phyloP scores from a whole-genome alignment of 2,113 vertebrate genomes.

The Clupea harengus region DNA sequence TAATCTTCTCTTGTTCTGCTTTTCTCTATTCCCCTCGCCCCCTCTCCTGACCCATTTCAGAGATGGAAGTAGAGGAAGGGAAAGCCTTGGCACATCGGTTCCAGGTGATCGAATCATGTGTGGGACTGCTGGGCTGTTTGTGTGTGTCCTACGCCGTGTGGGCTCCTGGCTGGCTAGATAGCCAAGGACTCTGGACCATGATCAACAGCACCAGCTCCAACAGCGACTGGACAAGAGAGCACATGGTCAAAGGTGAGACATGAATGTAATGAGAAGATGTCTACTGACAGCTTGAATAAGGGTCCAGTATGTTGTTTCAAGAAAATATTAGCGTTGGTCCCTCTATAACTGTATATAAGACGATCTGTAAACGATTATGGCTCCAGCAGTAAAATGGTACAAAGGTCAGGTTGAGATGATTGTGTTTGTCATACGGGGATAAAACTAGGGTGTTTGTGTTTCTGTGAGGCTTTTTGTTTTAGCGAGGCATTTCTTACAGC shows the following conservation, averaged over 20 bases:
- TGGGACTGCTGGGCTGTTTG: conserved; percentile 68
- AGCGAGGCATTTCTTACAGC: not conserved
- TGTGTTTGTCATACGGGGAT: not conserved
- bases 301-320: not conserved
- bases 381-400: not conserved
- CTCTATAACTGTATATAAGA: not conserved
- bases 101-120: conserved; percentile 61
- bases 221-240: not conserved
- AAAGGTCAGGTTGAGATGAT: not conserved
- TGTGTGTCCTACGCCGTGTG: conserved; percentile 68
- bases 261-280: not conserved
- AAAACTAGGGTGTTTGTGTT: not conserved
- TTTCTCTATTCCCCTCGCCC: not conserved
- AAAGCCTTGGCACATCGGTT: conserved; percentile 61
- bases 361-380: not conserved
- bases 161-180: conserved; percentile 67
- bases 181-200: conserved; percentile 63
- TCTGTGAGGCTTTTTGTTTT: not conserved
- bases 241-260: conserved; percentile 29
- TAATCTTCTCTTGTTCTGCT: not conserved
- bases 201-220: conserved; percentile 50
- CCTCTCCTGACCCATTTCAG: not conserved
- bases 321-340: not conserved
- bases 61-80: conserved; percentile 60
- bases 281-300: not conserved